phyloP scores from a whole-genome alignment of 2,113 vertebrate species.

The Eidolon helvum region DNA sequence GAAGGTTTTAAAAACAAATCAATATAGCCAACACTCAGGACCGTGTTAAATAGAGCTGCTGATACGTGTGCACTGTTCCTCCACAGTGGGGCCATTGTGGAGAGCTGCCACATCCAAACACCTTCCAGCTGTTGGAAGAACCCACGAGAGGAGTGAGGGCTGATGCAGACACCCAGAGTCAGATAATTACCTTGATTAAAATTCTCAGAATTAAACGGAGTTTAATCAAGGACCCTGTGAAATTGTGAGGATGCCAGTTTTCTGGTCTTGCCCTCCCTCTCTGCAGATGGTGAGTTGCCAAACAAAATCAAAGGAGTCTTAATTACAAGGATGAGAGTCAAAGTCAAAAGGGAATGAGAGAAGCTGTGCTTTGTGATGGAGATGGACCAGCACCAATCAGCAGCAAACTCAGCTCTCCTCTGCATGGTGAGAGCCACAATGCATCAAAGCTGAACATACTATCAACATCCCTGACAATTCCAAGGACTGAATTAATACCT shows the following conservation, averaged over 20 bases:
- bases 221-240: slow-evolving; percentile 62
- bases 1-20: slow-evolving; percentile 72
- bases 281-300: slow-evolving; percentile 49
- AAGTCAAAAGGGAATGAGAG: slow-evolving; percentile 62
- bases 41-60: background rate
- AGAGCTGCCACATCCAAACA: slow-evolving; percentile 10
- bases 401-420: background rate
- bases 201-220: slow-evolving; percentile 57
- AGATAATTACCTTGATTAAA: slow-evolving; percentile 71
- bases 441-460: slow-evolving; percentile 2
- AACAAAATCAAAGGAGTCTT: slow-evolving; percentile 65
- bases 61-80: fast-evolving
- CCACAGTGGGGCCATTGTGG: slow-evolving; percentile 29
- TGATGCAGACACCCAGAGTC: background rate
- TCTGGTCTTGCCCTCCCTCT: slow-evolving; percentile 34
- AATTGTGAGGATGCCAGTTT: slow-evolving; percentile 59
- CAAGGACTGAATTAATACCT: slow-evolving; percentile 25
- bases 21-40: slow-evolving; percentile 35
- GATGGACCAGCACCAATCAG: slow-evolving; percentile 16
- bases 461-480: slow-evolving; percentile 9
- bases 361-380: slow-evolving; percentile 9
- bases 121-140: slow-evolving; percentile 52
- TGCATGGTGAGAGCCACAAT: background rate
- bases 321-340: slow-evolving; percentile 53
- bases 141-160: background rate